These are phyloP conservation scores for Poecile atricapillus DNA, from an alignment of 2,113 vertebrate genomes.

Conservation along the genomic window DNA sequence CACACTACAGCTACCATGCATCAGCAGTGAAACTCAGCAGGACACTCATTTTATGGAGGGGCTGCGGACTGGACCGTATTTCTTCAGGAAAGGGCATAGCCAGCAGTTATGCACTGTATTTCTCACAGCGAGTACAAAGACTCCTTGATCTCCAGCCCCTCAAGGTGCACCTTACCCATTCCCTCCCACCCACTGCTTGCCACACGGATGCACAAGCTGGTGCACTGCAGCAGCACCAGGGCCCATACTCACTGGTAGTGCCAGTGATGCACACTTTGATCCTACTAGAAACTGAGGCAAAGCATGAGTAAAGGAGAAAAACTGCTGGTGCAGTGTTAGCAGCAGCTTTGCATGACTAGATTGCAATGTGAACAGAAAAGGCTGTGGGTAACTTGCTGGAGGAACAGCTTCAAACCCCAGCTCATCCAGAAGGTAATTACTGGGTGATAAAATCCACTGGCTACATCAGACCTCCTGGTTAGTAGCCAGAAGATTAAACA, in stretches of 20 bases:
- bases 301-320: neutral
- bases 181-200: neutral
- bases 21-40: neutral
- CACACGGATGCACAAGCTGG: accelerated
- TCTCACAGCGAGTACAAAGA: neutral
- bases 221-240: neutral
- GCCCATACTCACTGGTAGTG: neutral
- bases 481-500: neutral
- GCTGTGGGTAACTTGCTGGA: neutral
- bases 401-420: neutral
- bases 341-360: neutral
- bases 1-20: neutral
- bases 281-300: neutral
- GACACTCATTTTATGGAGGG: neutral
- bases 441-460: neutral
- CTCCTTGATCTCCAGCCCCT: neutral
- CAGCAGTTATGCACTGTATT: neutral
- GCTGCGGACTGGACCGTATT: neutral
- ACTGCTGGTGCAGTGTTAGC: neutral
- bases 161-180: neutral
- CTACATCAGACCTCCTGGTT: neutral
- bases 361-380: neutral
- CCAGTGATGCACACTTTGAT: neutral
- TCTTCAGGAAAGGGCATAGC: neutral
- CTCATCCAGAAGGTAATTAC: neutral